Conservation (phyloP, 2,888 invertebrate species). For the Heliconius ismenius region DNA sequence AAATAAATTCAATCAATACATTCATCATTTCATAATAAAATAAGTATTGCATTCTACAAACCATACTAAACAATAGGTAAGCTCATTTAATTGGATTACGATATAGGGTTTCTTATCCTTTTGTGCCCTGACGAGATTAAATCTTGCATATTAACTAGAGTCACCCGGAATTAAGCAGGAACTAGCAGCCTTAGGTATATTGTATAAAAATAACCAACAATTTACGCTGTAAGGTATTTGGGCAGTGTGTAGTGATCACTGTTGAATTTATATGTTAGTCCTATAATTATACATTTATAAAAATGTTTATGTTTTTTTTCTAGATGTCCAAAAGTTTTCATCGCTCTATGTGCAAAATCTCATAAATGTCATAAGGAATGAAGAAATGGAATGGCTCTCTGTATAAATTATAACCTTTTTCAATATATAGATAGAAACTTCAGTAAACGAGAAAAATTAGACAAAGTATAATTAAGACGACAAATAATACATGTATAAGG, state of each 20-base stretch:
- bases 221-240: not conserved
- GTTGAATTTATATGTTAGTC: no score
- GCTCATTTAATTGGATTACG: constrained; percentile 32
- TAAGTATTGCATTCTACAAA: constrained; percentile 7
- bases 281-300: not conserved
- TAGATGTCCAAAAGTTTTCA: not conserved
- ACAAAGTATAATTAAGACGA: not conserved
- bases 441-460: not conserved
- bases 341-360: not conserved
- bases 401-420: not conserved
- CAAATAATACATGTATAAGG: not conserved
- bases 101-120: constrained; percentile 33
- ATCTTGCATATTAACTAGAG: constrained; percentile 28
- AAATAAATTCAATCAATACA: not conserved
- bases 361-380: not conserved
- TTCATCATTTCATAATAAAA: constrained; percentile 11
- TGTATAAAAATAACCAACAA: not conserved
- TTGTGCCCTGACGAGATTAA: constrained; percentile 32
- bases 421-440: not conserved
- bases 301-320: not conserved
- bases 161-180: constrained; percentile 22
- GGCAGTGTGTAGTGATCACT: not conserved
- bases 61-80: not conserved
- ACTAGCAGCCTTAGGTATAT: not conserved
- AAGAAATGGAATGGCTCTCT: not conserved